Percentiles rank a stretch among this genome's conserved stretches.
Evolutionary conservation across 2,113 vertebrate genomes (phyloP).

Genomic region (Gopherus evgoodei): DNA sequence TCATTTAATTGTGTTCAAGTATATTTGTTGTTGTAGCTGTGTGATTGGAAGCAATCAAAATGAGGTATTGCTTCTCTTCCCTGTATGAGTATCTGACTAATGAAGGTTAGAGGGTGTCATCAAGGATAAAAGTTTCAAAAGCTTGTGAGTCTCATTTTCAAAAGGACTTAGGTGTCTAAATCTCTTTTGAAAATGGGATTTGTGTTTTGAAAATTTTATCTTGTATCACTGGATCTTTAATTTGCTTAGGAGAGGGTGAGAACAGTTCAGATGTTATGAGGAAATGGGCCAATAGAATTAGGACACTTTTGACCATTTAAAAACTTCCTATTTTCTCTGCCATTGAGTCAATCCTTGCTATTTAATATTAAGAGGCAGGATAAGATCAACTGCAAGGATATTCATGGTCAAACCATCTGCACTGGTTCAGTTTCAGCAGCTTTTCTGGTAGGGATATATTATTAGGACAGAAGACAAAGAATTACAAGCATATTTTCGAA

Average conservation of each 20-base stretch:
- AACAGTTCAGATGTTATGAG: not conserved
- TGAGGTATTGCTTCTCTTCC: not conserved
- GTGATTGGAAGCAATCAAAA: not conserved
- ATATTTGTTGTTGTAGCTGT: not conserved
- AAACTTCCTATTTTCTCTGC: not conserved
- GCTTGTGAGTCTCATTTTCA: not conserved
- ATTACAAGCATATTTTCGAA: not conserved
- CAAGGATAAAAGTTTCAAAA: not conserved
- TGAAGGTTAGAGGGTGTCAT: not conserved
- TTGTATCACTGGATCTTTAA: not conserved
- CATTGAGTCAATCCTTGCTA: not conserved
- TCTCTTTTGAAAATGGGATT: not conserved
- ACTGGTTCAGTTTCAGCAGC: not conserved
- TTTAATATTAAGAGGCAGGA: not conserved
- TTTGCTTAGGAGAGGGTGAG: not conserved
- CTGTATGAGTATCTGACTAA: not conserved
- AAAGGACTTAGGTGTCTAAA: not conserved
- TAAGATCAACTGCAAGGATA: not conserved
- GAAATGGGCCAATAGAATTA: accelerated
- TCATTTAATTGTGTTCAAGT: not conserved
- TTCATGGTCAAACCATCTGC: not conserved
- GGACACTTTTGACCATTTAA: not conserved
- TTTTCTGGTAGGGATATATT: not conserved
- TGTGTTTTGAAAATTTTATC: not conserved
- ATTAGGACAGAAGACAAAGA: not conserved